Evolutionary conservation across 2,797 vertebrate genomes (phyloP).

Genomic region (Clarias fuscus): DNA sequence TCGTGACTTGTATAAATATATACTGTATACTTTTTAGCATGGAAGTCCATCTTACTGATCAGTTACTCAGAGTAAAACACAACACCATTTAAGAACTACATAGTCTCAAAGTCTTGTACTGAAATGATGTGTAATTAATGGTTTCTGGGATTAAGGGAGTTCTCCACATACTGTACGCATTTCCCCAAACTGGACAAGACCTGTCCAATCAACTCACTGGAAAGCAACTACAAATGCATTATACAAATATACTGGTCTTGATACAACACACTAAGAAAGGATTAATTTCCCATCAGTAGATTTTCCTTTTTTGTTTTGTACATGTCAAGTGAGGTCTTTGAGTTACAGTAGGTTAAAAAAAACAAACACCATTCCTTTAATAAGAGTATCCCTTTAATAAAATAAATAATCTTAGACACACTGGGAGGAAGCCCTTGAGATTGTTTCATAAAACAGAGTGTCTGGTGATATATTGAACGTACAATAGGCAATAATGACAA

Average conservation of each 20-base stretch:
- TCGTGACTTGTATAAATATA: neutral
- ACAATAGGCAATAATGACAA: neutral
- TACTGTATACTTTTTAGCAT: neutral
- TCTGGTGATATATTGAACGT: neutral
- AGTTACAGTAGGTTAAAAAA: neutral
- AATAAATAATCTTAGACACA: neutral
- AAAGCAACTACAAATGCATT: neutral
- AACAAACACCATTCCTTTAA: too few relatives aligned
- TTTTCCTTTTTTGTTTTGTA: neutral
- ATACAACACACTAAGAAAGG: neutral
- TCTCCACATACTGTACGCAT: neutral
- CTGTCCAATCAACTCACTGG: neutral
- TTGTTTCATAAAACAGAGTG: neutral
- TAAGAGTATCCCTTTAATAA: neutral
- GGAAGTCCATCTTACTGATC: neutral
- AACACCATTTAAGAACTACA: neutral
- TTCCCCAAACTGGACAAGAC: neutral
- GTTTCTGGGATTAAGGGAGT: neutral
- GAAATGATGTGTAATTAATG: neutral
- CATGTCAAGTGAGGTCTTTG: too few relatives aligned
- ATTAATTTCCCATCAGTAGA: neutral
- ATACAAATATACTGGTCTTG: neutral
- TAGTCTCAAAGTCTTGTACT: neutral
- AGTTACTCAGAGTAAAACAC: neutral
- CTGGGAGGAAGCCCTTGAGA: neutral